phyloP scores from a whole-genome alignment of 2,888 invertebrate genomes.

The Chirona hameri region DNA sequence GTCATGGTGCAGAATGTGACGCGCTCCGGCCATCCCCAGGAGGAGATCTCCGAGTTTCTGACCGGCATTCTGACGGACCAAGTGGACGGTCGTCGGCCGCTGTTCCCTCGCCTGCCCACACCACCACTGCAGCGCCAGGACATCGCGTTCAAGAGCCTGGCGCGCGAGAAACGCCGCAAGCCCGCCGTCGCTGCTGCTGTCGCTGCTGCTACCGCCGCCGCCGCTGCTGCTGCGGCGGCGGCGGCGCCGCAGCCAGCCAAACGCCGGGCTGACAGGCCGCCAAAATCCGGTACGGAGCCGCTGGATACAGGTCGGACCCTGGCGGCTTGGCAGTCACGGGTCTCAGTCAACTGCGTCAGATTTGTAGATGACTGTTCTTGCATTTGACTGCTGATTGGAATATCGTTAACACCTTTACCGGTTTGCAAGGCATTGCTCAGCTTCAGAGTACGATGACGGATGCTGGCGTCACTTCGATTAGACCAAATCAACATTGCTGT shows the following conservation, averaged over 20 bases:
- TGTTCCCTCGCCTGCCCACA: background rate
- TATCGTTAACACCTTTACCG: no score
- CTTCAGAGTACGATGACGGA: no score
- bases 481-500: no score
- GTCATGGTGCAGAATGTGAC: no score
- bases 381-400: background rate
- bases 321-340: no score
- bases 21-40: background rate
- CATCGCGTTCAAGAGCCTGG: background rate
- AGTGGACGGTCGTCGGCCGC: background rate
- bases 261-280: background rate
- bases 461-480: no score
- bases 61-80: background rate
- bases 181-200: background rate
- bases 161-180: background rate
- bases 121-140: background rate
- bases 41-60: slow-evolving; percentile 29
- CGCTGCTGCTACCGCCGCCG: background rate
- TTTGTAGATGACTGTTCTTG: background rate
- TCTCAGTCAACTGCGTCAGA: no score
- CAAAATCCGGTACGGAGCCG: background rate
- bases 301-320: no score
- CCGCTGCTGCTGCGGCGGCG: background rate
- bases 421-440: no score
- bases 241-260: background rate